A percentile compares a stretch with the other conserved stretches of the same genome.
These are phyloP conservation scores for Latrodectus geometricus DNA, from an alignment of 1,140 invertebrate genomes.

Conservation along the genomic window DNA sequence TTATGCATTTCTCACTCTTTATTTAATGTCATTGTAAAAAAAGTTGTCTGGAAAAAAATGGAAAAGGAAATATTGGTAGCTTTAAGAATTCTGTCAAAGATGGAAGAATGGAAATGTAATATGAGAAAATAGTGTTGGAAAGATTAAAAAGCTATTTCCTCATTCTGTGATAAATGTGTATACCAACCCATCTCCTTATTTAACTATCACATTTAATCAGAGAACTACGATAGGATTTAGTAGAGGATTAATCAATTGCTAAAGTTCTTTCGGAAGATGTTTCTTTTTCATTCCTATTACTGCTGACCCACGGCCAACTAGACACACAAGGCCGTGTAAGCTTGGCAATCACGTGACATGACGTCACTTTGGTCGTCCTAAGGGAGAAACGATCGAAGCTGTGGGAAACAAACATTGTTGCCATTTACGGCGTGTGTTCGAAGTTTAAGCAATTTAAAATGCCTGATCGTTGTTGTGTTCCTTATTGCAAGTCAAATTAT, in stretches of 20 bases:
- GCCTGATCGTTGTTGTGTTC: no score
- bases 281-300: no score
- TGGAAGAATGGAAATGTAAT: neutral
- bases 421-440: no score
- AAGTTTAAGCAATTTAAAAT: no score
- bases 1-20: neutral
- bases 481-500: no score
- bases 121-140: neutral
- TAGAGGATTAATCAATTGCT: constrained; percentile 13
- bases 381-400: no score
- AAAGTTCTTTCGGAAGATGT: neutral
- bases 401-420: no score
- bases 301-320: no score
- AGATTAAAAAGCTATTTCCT: neutral
- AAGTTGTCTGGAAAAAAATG: neutral
- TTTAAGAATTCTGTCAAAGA: neutral
- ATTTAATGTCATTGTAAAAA: neutral
- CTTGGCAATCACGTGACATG: no score
- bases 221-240: constrained; percentile 9
- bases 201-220: constrained; percentile 17
- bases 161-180: neutral
- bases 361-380: no score
- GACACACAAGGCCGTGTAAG: no score
- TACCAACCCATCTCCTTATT: neutral
- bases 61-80: neutral